phyloP scores from a whole-genome alignment of 2,888 invertebrate genomes.

The Gastrophysa polygoni region DNA sequence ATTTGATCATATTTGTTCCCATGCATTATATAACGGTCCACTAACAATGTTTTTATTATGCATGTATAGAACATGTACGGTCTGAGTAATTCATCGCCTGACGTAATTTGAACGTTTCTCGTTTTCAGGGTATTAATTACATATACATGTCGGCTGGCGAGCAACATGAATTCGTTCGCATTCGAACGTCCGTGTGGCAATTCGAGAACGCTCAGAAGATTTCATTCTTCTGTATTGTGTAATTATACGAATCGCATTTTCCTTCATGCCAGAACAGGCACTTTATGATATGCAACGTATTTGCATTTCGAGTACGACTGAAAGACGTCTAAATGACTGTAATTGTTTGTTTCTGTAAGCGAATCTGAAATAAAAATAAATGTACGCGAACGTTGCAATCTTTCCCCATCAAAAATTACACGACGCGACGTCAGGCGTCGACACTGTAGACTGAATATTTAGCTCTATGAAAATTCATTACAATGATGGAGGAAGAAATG shows the following conservation, averaged over 20 bases:
- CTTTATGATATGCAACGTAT: slow-evolving; percentile 1
- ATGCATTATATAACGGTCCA: slow-evolving; percentile 51
- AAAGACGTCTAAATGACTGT: not conserved
- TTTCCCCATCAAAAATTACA: not conserved
- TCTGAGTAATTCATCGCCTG: slow-evolving; percentile 46
- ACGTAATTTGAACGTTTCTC: slow-evolving; percentile 46
- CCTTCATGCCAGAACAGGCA: not conserved
- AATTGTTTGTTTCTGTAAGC: not conserved
- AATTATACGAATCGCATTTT: not conserved
- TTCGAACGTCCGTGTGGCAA: not conserved
- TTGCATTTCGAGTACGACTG: not conserved
- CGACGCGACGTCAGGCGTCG: not conserved
- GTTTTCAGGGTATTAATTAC: slow-evolving; percentile 42
- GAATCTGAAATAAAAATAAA: not conserved
- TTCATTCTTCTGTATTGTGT: not conserved
- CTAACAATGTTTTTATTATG: slow-evolving; percentile 54
- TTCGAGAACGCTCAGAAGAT: not conserved
- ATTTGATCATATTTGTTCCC: slow-evolving; percentile 53
- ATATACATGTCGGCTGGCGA: slow-evolving; percentile 13
- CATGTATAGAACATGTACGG: slow-evolving; percentile 46
- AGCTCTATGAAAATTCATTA: too few relatives aligned
- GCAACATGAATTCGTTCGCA: not conserved
- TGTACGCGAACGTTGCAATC: not conserved
- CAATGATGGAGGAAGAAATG: too few relatives aligned
- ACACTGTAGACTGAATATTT: not conserved